Percentiles rank a stretch among this genome's conserved stretches.
These are phyloP conservation scores for Pogoniulus pusillus DNA, from an alignment of 2,797 vertebrate genomes.

Conservation along the genomic window DNA sequence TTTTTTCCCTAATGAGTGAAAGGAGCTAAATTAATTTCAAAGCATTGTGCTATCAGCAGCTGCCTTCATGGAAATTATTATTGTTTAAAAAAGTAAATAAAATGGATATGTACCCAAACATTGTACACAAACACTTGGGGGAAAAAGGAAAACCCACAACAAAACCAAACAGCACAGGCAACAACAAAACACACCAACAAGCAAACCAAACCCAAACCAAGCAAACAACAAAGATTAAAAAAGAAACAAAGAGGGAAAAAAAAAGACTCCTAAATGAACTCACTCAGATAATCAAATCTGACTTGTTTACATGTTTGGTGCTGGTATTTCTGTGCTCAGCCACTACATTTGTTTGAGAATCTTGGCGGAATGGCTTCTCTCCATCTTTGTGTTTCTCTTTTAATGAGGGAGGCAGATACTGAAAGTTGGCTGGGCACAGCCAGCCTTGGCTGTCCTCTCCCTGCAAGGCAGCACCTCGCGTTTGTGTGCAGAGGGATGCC, in stretches of 20 bases:
- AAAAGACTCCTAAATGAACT: conserved; percentile 54
- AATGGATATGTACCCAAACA: not conserved
- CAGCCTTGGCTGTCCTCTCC: conserved; percentile 59
- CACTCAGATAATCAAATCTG: conserved; percentile 64
- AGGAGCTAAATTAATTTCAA: not conserved
- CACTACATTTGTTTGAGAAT: conserved; percentile 55
- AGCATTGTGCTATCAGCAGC: not conserved
- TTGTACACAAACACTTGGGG: not conserved
- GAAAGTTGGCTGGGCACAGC: conserved; percentile 35
- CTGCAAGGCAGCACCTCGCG: conserved; percentile 44
- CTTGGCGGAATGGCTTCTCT: conserved; percentile 54
- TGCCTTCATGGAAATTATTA: not conserved
- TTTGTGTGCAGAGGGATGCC: conserved; percentile 25
- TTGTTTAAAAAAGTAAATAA: not conserved
- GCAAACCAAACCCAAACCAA: too few relatives aligned
- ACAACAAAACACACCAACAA: too few relatives aligned
- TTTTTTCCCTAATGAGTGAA: not conserved
- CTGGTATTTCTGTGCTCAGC: conserved; percentile 62
- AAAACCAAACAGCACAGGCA: too few relatives aligned
- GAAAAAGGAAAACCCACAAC: too few relatives aligned
- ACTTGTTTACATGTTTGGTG: conserved; percentile 72
- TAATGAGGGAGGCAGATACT: conserved; percentile 61
- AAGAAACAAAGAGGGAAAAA: not conserved
- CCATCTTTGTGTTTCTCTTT: conserved; percentile 57
- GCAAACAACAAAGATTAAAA: too few relatives aligned